A percentile compares a stretch with the other conserved stretches of the same genome.
These are phyloP conservation scores for Leptonema lineaticorne DNA, from an alignment of 1,140 invertebrate genomes.

Conservation along the genomic window DNA sequence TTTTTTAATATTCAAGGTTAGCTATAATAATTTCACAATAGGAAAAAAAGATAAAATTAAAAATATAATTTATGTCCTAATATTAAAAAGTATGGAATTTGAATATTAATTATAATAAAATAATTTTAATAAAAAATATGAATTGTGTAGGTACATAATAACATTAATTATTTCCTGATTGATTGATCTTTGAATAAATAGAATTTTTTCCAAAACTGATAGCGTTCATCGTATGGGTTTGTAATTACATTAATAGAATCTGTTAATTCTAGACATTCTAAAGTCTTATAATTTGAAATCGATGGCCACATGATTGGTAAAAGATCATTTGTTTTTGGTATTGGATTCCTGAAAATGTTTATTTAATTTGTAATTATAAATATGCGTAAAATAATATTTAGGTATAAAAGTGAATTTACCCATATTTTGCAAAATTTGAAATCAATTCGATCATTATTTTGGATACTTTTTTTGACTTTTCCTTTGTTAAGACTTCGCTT, in stretches of 20 bases:
- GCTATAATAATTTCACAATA: too few species aligned
- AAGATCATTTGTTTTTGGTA: conserved; percentile 39
- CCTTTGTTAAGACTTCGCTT: conserved; percentile 42
- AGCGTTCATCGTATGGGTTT: conserved; percentile 47
- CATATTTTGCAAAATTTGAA: conserved; percentile 58
- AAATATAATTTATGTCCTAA: too few species aligned
- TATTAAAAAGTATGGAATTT: too few species aligned
- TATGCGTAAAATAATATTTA: not conserved
- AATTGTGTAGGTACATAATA: too few species aligned
- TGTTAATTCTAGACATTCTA: conserved; percentile 49
- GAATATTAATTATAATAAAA: too few species aligned
- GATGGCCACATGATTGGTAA: conserved; percentile 45
- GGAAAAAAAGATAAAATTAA: too few species aligned
- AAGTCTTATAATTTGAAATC: conserved; percentile 44
- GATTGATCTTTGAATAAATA: too few species aligned
- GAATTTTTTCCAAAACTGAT: conserved; percentile 51
- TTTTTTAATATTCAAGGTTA: too few species aligned
- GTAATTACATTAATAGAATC: conserved; percentile 45
- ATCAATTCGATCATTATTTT: conserved; percentile 51
- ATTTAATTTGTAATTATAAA: not conserved
- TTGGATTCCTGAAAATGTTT: conserved; percentile 48
- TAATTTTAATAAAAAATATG: too few species aligned
- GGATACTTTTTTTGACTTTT: conserved; percentile 44
- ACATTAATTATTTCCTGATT: too few species aligned
- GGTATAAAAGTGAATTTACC: conserved; percentile 42